Evolutionary conservation across 2,113 vertebrate species (phyloP), one percentile per base, ranked within the genome.

Genomic region (Macrotus californicus): DNA sequence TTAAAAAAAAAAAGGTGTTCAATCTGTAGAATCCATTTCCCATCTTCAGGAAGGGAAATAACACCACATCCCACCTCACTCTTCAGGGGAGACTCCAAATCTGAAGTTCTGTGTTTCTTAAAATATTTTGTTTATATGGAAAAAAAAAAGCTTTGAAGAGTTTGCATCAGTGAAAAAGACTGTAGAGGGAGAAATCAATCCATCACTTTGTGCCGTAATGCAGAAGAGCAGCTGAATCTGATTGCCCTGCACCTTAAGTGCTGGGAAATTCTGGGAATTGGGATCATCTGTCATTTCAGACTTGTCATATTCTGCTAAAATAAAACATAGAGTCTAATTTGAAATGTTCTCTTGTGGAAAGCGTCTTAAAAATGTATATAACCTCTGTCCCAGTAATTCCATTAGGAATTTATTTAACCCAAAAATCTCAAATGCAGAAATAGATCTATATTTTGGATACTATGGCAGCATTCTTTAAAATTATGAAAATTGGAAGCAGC

Each of bases 331-430:
- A 88, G 81, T 93, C 79, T 91, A 81, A 95, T 96, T 96, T 96
- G 64, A 79, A 86, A 80, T 91, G 26, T 96, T 96, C 69, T 97
- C 43, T 41, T 75, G 48, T 83, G 81, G 52, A 91, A 89, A 93
- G 87, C 69, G 56, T 75, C 79, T 92, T 92, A 91, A 96, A 96
- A 97, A 96, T 94, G 61, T 94, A 91, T 70, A 85, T 96, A 95
- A 89, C 73, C 82, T 95, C 79, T 95, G 48, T 96, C 91, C 50
- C 16, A 79, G 73, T 75, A 87, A 94, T 95, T 96, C 67, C 93
- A 86, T 96, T 96, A 96, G 94, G 83, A 96, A 91, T 94, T 94
- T 94, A 82, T 96, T 67, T 89, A 96, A 90, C 18, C 48, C 50
- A 26, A 89, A 95, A 95, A 89, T 93, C 26, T 81, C 85, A 96